A percentile compares a stretch with the other conserved stretches of the same genome.
Conservation (phyloP, 2,113 vertebrate species). For the Columba janthina region DNA sequence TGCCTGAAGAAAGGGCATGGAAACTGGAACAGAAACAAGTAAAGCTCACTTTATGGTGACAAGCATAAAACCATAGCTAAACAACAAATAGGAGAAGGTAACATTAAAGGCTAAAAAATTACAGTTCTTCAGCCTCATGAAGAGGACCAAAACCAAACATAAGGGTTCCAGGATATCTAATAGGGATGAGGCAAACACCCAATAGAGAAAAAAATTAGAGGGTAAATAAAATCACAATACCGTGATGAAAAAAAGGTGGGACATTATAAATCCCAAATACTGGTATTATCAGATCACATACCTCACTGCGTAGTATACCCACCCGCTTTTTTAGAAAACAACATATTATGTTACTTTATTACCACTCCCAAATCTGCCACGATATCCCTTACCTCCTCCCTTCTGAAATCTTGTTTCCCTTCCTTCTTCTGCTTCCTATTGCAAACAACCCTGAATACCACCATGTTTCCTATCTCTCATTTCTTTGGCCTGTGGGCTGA, state of each 20-base stretch:
- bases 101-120: not conserved
- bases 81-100: not conserved
- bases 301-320: not conserved
- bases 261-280: not conserved
- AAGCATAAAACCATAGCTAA: not conserved
- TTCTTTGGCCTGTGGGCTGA: not conserved
- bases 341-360: not conserved
- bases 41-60: not conserved
- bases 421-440: not conserved
- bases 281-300: not conserved
- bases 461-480: not conserved
- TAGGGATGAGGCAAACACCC: not conserved
- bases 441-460: not conserved
- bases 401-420: not conserved
- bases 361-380: not conserved
- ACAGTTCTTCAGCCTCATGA: not conserved
- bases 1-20: not conserved
- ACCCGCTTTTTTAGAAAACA: not conserved
- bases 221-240: not conserved
- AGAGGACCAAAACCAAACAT: not conserved
- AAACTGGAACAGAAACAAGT: not conserved
- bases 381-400: not conserved
- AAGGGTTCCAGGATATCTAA: not conserved
- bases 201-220: not conserved
- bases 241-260: not conserved